Base-by-base conservation (phyloP, 2,888 invertebrate species). In the Aricia artaxerxes region DNA sequence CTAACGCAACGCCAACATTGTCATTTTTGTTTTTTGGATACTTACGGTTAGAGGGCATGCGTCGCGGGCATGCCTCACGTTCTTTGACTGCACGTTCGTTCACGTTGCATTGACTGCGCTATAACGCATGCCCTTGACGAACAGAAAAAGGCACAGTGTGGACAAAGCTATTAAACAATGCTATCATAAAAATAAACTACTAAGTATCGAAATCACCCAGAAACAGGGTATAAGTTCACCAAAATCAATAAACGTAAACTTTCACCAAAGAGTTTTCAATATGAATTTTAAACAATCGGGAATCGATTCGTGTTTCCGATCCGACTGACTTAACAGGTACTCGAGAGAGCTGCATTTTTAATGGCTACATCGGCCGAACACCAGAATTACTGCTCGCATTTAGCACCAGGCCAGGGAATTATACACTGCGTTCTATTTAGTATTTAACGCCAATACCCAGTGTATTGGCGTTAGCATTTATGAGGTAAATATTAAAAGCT, bases 321-420 rank as follows among this genome's bases (percentile, higher is more conserved):
- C 61, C 79, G 80, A 78, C 80, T 79, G 79, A 81, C 81, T 79
- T 73, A 80, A 78, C 79, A 77, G 78, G 35, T 78, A 77, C 79
- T 73, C 61, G 78, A 75, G 44, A 73, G 64, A 61, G 78, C 60
- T 81, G 77, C 80, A 81, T 81, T 81, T 82, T 82, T 79, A 82
- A 81, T 82, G 78, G 78, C 78, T 77, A 80, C 79, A 73, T 79
- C 79, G 79, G 73, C 76, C 73, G 75, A 24, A 64, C 75, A 61
- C 79, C 69, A 73, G 80, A 79, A 77, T 69, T 82, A 73, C 77
- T 57, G 69, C 78, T 79, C 78, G 69, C 77, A 79, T 82, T 80
- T 81, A 82, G 78, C 73, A 79, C 77, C 53, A 69, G 44, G 13
- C 60, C 11, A 31, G 31, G 64, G 31, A 57, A 57, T 57, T 57